Conservation (phyloP, 2,113 vertebrate species). For the Desmodus rotundus region DNA sequence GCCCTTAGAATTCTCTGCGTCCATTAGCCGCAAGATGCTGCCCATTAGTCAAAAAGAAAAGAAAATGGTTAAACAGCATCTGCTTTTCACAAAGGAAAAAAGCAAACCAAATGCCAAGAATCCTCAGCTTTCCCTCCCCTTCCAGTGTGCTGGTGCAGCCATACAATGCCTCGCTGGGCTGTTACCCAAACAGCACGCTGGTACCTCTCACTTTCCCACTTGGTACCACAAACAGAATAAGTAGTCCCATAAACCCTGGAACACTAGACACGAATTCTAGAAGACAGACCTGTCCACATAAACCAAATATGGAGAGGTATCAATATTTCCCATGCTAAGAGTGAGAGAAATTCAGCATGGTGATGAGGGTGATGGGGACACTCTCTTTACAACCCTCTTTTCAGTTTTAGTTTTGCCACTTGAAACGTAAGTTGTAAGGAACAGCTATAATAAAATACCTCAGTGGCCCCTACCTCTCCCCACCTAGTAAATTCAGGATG, state of each 20-base stretch:
- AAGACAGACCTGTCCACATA: background rate
- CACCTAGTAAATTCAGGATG: slow-evolving; percentile 8
- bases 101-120: slow-evolving; percentile 34
- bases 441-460: background rate
- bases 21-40: slow-evolving; percentile 28
- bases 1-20: background rate
- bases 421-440: background rate
- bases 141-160: background rate
- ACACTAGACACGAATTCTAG: background rate
- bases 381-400: background rate
- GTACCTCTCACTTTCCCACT: background rate
- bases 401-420: background rate
- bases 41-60: slow-evolving; percentile 15
- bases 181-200: background rate
- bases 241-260: background rate
- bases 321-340: background rate
- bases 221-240: background rate
- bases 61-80: slow-evolving; percentile 20
- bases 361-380: background rate
- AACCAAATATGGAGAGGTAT: background rate
- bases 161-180: background rate
- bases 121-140: background rate
- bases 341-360: background rate
- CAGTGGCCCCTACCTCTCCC: background rate
- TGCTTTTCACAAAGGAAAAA: slow-evolving; percentile 47